Conservation (phyloP, 1,140 invertebrate genomes). For the Bombus picipes region DNA sequence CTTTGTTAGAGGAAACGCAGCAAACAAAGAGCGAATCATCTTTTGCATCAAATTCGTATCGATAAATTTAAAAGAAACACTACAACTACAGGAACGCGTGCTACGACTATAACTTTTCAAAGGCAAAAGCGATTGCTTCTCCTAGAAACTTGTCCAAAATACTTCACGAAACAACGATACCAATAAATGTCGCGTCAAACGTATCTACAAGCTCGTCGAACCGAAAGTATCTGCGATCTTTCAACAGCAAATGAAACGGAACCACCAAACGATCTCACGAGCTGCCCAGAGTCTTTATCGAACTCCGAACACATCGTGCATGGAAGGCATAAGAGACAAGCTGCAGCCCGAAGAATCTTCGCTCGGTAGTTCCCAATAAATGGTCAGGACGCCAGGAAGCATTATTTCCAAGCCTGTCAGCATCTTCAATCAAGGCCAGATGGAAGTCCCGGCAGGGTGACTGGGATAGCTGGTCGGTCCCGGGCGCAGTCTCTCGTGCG, state of each 20-base stretch:
- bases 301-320: background rate
- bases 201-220: no score
- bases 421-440: slow-evolving; percentile 48
- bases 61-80: no score
- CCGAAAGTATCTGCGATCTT: no score
- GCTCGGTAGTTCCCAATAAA: slow-evolving; percentile 1
- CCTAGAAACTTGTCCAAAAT: no score
- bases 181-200: no score
- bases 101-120: no score
- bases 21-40: no score
- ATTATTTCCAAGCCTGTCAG: slow-evolving; percentile 46
- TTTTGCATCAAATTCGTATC: no score
- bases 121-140: no score
- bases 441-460: slow-evolving; percentile 3
- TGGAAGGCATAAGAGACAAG: background rate
- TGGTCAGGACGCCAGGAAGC: slow-evolving; percentile 9
- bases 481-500: background rate
- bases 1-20: no score
- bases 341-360: background rate
- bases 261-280: background rate
- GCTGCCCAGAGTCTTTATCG: background rate
- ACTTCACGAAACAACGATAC: no score
- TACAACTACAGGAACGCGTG: no score
- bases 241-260: background rate
- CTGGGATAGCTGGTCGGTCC: background rate